These are phyloP conservation scores for Philereme vetulata DNA, from an alignment of 2,888 invertebrate species.

Conservation along the genomic window DNA sequence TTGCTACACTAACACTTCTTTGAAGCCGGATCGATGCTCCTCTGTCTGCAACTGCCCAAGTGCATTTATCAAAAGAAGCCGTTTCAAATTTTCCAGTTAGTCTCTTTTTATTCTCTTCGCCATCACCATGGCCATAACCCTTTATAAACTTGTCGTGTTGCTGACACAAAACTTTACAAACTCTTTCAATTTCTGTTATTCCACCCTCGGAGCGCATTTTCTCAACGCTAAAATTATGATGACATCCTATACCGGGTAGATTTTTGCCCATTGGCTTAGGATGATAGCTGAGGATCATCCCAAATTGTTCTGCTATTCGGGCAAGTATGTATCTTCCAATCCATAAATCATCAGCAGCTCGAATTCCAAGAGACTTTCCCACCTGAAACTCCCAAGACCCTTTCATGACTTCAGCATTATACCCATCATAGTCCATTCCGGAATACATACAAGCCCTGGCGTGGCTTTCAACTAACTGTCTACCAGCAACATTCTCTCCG, in stretches of 20 bases:
- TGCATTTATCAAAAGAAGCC: constrained; percentile 95
- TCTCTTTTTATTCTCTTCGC: constrained; percentile 96
- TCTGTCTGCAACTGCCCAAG: constrained; percentile 94
- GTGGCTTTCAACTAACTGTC: constrained; percentile 97
- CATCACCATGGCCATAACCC: constrained; percentile 94
- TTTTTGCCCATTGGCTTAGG: constrained; percentile 91
- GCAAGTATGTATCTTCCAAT: constrained; percentile 91
- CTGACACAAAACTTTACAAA: constrained; percentile 88
- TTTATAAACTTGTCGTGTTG: constrained; percentile 89
- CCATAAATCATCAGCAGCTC: constrained; percentile 94
- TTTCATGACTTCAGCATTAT: constrained; percentile 99
- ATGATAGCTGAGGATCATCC: constrained; percentile 86
- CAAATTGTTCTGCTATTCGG: constrained; percentile 94
- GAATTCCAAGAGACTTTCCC: constrained; percentile 94
- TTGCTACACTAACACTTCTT: constrained; percentile 92
- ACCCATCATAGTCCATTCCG: constrained; percentile 95
- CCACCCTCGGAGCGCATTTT: constrained; percentile 92
- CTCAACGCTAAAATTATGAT: constrained; percentile 95
- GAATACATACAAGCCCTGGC: constrained; percentile 92
- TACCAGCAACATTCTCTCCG: constrained; percentile 95
- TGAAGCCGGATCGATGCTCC: constrained; percentile 96
- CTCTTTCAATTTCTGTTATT: constrained; percentile 89
- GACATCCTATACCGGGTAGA: constrained; percentile 94
- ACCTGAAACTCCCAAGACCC: constrained; percentile 96
- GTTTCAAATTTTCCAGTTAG: constrained; percentile 97